Base-by-base conservation (phyloP, 2,888 invertebrate genomes). In the Netelia fuscicornis region DNA sequence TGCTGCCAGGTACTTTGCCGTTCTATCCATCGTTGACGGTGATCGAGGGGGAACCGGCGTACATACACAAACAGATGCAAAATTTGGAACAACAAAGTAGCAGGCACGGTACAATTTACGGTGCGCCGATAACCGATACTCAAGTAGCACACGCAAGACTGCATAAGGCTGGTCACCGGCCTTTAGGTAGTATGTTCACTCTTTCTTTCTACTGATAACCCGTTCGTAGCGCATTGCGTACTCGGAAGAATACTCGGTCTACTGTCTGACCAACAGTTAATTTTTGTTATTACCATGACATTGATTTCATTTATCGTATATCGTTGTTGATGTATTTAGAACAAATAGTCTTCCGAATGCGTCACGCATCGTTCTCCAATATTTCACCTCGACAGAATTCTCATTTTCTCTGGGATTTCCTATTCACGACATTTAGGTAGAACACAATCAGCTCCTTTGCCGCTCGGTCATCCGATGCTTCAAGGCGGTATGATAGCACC, bases 361-460 rank as follows among this genome's bases (percentile, higher is more conserved):
- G 44, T 74, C 60, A 56, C 74, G 68, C 23, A 60, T 13, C n/a
- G 71, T 23, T 58, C 20, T 20, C 20, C 9, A 58, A 58, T 23
- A 20, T 58, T 20, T 17, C 17, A 58, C 1, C 48, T 58, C 9
- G 58, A 58, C 58, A 17, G 20, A 13, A 54, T 54, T 13, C 13
- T 54, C 17, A 54, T 54, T 25, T 78, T 76, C 67, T 84, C 83
- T 75, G 75, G 67, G 25, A 54, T 60, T 56, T 48, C 68, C 13
- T 10, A 44, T 17, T 13, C 23, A 17, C 70, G 58, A 62, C 25
- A 30, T 56, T 70, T 78, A 93, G 98, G 98, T 83, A 96, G 99
- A 92, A 99, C 99, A 82, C 98, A 99, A 94, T 98, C 98, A 65
- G 98, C 98, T 2, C 98, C 98, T 0, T 94, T 98, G 89, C 98